A percentile compares a stretch with the other conserved stretches of the same genome.
Evolutionary conservation across 2,113 vertebrate species (phyloP).

Genomic region (Oostethus manadensis): DNA sequence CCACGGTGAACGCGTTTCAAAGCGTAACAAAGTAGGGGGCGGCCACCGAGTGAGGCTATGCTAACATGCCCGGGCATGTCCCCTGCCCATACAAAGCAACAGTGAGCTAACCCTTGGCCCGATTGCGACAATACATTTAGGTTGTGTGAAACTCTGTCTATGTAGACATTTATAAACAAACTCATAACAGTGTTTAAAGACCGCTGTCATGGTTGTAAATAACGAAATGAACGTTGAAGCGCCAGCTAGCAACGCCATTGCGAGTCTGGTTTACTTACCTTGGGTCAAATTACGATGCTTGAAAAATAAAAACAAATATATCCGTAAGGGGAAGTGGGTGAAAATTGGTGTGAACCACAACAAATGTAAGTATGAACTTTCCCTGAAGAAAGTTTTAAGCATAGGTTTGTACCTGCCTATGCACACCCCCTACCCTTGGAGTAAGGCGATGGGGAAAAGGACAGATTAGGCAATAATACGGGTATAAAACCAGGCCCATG

Average conservation of each 20-base stretch:
- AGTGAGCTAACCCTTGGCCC: conserved; percentile 1
- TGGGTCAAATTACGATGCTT: conserved; percentile 29
- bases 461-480: conserved; percentile 32
- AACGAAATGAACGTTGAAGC: not conserved
- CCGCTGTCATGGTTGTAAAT: no score
- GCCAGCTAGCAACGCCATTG: conserved; percentile 30
- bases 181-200: not conserved
- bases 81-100: conserved; percentile 19
- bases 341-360: conserved; percentile 29
- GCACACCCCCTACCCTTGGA: conserved; percentile 78
- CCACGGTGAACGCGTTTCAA: not conserved
- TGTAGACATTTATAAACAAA: not conserved
- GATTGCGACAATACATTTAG: not conserved
- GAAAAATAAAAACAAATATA: conserved; percentile 5
- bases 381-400: conserved; percentile 67
- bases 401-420: conserved; percentile 43
- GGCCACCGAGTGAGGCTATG: conserved; percentile 5
- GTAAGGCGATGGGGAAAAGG: conserved; percentile 58
- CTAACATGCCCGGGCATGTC: conserved; percentile 61
- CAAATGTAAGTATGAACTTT: conserved; percentile 57
- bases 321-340: conserved; percentile 15
- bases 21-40: conserved; percentile 1
- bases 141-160: not conserved
- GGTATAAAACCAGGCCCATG: conserved; percentile 37
- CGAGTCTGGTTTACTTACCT: conserved; percentile 44